Evolutionary conservation across 2,797 vertebrate genomes (phyloP).

Genomic region (Discoglossus pictus): DNA sequence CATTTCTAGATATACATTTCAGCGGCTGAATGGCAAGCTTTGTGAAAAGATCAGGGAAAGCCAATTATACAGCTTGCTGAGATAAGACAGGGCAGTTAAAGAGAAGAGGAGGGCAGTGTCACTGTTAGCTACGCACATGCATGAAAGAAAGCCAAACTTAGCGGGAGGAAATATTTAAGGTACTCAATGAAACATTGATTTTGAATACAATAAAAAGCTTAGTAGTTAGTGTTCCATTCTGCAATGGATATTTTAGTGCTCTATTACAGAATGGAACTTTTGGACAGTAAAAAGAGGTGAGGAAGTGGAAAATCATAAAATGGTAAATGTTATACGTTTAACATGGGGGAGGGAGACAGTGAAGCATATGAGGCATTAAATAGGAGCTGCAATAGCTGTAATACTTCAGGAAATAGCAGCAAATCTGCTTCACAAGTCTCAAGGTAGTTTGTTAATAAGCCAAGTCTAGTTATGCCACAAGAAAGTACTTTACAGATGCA

Average conservation of each 20-base stretch:
- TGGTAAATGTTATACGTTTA: conserved; percentile 1
- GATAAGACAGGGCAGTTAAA: neutral
- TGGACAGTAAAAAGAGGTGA: conserved; percentile 4
- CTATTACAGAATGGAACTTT: neutral
- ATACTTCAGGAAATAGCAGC: conserved; percentile 5
- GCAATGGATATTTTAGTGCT: neutral
- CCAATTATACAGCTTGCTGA: neutral
- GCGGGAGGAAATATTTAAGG: neutral
- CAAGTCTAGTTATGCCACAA: neutral
- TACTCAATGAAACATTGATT: conserved; percentile 11
- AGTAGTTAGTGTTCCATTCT: neutral
- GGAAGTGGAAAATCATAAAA: conserved; percentile 20
- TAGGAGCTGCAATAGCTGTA: neutral
- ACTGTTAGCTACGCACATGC: neutral
- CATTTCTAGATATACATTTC: neutral
- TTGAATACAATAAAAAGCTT: neutral
- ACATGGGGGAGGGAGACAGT: neutral
- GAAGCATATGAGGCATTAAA: neutral
- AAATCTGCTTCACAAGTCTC: neutral
- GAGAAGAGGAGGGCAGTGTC: neutral
- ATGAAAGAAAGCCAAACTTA: neutral
- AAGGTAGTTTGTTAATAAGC: conserved; percentile 7
- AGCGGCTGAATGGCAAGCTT: neutral
- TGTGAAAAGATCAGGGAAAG: conserved; percentile 4
- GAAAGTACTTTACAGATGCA: neutral